Evolutionary conservation across 2,888 invertebrate genomes (phyloP).

Genomic region (Schizaphis graminum): DNA sequence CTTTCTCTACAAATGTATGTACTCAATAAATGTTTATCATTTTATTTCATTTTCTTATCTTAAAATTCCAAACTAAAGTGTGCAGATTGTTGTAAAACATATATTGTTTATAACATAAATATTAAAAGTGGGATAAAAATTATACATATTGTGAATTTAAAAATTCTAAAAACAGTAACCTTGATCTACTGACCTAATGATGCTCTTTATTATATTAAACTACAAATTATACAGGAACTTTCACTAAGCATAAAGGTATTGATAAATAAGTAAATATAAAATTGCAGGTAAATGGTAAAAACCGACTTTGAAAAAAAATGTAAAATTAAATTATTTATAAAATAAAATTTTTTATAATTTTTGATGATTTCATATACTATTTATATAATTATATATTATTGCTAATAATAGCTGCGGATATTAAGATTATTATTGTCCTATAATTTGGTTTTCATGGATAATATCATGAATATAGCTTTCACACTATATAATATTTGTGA

Average conservation of each 20-base stretch:
- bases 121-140: not conserved
- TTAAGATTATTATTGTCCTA: not conserved
- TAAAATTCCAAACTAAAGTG: not conserved
- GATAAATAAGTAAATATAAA: not conserved
- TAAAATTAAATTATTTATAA: too few relatives aligned
- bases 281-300: not conserved
- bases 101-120: not conserved
- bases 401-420: not conserved
- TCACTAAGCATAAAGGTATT: conserved; percentile 19
- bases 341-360: not conserved
- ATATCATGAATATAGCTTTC: too few relatives aligned
- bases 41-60: not conserved
- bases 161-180: conserved; percentile 41
- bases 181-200: conserved; percentile 61
- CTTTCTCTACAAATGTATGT: not conserved
- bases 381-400: not conserved
- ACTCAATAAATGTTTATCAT: not conserved
- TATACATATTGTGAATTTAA: not conserved
- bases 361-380: not conserved
- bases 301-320: not conserved
- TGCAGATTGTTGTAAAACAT: not conserved
- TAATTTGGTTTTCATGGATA: not conserved
- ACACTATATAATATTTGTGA: not conserved
- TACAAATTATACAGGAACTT: conserved; percentile 34
- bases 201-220: conserved; percentile 30